Base-by-base conservation (phyloP, 2,797 vertebrate genomes). In the Gobio occitaniae region DNA sequence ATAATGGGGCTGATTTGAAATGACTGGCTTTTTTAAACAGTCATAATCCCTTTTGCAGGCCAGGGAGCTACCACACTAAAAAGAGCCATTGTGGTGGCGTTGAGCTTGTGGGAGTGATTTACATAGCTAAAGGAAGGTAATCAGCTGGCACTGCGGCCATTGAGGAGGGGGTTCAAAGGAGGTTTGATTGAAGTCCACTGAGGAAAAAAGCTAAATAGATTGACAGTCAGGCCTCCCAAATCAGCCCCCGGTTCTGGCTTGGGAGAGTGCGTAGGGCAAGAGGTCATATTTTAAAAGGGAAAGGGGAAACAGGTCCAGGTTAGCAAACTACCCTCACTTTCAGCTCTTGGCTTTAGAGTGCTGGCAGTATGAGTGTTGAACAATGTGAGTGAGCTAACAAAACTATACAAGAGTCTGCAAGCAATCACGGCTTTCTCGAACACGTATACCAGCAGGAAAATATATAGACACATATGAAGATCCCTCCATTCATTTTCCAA, bases 71-170 rank as follows among this genome's bases (percentile, higher is more conserved):
- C 87, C 69, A 41, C 54, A 75, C 86, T 87, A 90, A 86, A 90
- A 88, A 83, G 79, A 65, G 41, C 82, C 82, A 89, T 87, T 88
- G 89, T 89, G 72, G 89, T 81, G 75, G 84, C 44, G 59, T 82
- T 48, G 85, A 86, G 86, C 87, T 89, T 86, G 87, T 86, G 87
- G 88, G 88, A 87, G 86, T 87, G 86, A 90, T 90, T 89, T 92
- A 90, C 88, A 91, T 90, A 88, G 87, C 88, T 82, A 83, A 86
- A 86, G 78, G 89, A 88, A 89, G 87, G 87, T 85, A 91, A 92
- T 89, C 89, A 91, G 85, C 87, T 84, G 84, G 71, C 84, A 87
- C 78, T 84, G 82, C 47, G 78, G 88, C 70, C 76, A 88, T 81
- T 86, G 83, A 87, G 86, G 71, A 80, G 83, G 38, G 87, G 82